Evolutionary conservation across 1,140 invertebrate genomes (phyloP), one percentile per base, ranked within the genome.

Genomic region (Rhopalosiphum maidis): DNA sequence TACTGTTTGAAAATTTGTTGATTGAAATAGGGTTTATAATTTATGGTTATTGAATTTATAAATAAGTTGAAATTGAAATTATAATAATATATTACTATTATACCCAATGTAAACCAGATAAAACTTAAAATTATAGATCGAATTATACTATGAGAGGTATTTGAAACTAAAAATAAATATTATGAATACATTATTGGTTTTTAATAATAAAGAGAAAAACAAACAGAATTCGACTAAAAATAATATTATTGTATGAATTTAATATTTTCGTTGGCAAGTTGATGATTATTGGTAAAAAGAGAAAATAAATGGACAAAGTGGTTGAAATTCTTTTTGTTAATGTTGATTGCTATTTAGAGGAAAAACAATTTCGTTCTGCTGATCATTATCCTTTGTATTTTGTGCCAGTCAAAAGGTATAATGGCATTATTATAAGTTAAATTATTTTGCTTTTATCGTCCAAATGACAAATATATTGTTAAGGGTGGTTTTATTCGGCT

Each of bases 381-480:
- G 51, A 89, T 55, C 87, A 37, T 89, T 89, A 55, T 89, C n/a
- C 87, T 37, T 89, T 89, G 87, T 89, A 30, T 54, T 89, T 46
- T 37, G n/a, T 55, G 48, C 46, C 48, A 37, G 51, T 55, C 51
- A 89, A 89, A 89, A 54, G 87, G n/a, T 55, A 89, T 54, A 37
- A 55, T 35, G 48, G 87, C 21, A 89, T 55, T 55, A 25, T 55
- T 46, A 46, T 86, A 37, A 89, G 87, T 89, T 54, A 55, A 89
- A 89, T 55, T 54, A 89, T 89, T 54, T 37, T n/a, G 86, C 30
- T 89, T 87, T 87, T 25, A 25, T 86, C 85, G 46, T 55, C 35
- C 87, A 21, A 55, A 35, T 55, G 22, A 89, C 87, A 22, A 18
- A 37, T 55, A 54, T 89, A 89, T 89, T 89, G 87, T 89, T 89